These are phyloP conservation scores for Xenopus petersii DNA, from an alignment of 2,797 vertebrate genomes.

Conservation along the genomic window DNA sequence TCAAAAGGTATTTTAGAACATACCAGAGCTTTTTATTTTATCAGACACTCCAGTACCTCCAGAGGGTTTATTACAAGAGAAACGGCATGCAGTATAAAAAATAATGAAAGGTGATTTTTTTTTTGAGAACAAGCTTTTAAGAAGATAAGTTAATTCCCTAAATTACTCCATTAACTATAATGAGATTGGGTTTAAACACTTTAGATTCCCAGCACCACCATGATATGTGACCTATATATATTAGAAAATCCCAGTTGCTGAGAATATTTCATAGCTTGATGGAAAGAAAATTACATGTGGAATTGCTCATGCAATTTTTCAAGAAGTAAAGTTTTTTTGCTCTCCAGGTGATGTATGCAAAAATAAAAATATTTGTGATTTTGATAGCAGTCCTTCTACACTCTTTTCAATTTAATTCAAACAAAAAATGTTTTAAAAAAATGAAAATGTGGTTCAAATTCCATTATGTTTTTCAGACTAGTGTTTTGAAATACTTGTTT, in stretches of 20 bases:
- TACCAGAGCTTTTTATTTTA: constrained; percentile 17
- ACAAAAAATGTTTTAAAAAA: too few relatives aligned
- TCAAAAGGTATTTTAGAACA: constrained; percentile 40
- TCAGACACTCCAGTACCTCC: constrained; percentile 21
- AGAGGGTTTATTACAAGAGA: constrained; percentile 36
- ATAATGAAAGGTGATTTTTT: constrained; percentile 41
- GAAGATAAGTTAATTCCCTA: constrained; percentile 19
- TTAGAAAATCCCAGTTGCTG: not conserved
- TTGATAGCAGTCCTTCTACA: too few relatives aligned
- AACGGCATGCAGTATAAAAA: constrained; percentile 19
- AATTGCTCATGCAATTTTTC: too few relatives aligned
- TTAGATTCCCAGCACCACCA: constrained; percentile 13
- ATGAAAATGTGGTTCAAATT: too few relatives aligned
- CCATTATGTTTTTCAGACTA: too few relatives aligned
- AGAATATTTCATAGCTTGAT: too few relatives aligned
- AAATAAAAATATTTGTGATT: too few relatives aligned
- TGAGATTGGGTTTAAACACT: constrained; percentile 23
- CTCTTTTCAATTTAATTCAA: too few relatives aligned
- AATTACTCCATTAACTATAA: constrained; percentile 44
- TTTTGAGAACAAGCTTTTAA: constrained; percentile 33
- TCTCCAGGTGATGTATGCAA: too few relatives aligned
- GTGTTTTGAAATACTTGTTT: too few relatives aligned
- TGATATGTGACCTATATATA: constrained; percentile 33
- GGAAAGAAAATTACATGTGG: too few relatives aligned
- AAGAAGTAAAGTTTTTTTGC: too few relatives aligned